Evolutionary conservation across 2,888 invertebrate species (phyloP), one percentile per base, ranked within the genome.

Genomic region (Itoplectis maculator): DNA sequence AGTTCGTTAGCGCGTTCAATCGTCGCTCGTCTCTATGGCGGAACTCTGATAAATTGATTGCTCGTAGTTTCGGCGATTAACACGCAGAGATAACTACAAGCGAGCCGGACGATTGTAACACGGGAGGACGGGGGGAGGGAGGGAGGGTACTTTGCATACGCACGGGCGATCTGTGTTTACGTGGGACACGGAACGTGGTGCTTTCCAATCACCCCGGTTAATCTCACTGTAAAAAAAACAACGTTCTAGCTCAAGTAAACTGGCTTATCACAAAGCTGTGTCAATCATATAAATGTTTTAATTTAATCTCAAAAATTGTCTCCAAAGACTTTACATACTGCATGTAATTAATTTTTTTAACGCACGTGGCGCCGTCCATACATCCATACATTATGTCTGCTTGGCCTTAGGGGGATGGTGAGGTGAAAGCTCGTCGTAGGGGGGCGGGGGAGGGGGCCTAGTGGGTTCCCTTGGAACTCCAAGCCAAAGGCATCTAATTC

Each of bases 311-410:
- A n/a, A n/a, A n/a, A n/a, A n/a, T n/a, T n/a, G n/a, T n/a, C n/a
- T n/a, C n/a, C n/a, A n/a, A n/a, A n/a, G n/a, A n/a, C n/a, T n/a
- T n/a, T n/a, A n/a, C n/a, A n/a, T n/a, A n/a, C n/a, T n/a, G n/a
- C n/a, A n/a, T n/a, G n/a, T n/a, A n/a, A n/a, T n/a, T n/a, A n/a
- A n/a, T n/a, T n/a, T n/a, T n/a, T n/a, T n/a, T n/a, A 90, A 88
- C 89, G 29, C 29, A 90, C 85, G 88, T 89, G 90, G 88, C 87
- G 86, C 89, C 89, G 90, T 90, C 89, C 90, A 92, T 92, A 92
- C 91, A 92, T 92, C 89, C 90, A 92, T 92, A 92, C 91, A 92
- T 92, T 92, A 92, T 92, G 90, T 92, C 88, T 74, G 78, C 69
- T 77, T 35, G 69, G 15, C 13, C 15, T 37, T 9, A 47, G 61